Conservation (phyloP, 1,140 invertebrate genomes). For the Drosophila gunungcola region DNA sequence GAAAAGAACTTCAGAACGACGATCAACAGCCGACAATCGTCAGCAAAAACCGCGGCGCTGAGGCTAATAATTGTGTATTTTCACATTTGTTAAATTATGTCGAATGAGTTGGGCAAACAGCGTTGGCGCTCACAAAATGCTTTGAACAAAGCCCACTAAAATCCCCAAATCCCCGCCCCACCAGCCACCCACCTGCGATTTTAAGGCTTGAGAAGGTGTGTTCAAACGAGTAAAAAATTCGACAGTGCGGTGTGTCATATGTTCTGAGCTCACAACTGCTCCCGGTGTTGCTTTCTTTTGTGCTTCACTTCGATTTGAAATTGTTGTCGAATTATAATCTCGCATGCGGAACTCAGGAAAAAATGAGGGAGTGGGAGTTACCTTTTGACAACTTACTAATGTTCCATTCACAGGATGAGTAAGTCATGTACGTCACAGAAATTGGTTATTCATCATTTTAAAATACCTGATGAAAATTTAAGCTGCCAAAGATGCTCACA, state of each 20-base stretch:
- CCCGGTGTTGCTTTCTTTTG: conserved; percentile 65
- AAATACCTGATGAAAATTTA: conserved; percentile 30
- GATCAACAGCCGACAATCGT: conserved; percentile 12
- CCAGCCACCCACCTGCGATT: conserved; percentile 37
- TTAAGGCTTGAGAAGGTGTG: conserved; percentile 31
- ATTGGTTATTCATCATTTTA: conserved; percentile 33
- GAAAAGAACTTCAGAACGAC: conserved; percentile 7
- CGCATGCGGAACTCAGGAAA: conserved; percentile 58
- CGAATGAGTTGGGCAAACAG: conserved; percentile 74
- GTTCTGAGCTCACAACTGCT: conserved; percentile 20
- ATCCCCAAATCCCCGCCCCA: conserved; percentile 2
- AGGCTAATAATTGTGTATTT: conserved; percentile 67
- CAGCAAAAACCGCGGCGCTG: conserved; percentile 52
- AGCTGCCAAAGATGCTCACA: conserved; percentile 11
- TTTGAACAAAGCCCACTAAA: conserved; percentile 21
- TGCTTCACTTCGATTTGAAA: conserved; percentile 28
- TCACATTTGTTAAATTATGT: conserved; percentile 59
- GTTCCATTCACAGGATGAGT: conserved; percentile 23
- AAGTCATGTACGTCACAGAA: conserved; percentile 14
- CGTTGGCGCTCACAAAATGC: conserved; percentile 19
- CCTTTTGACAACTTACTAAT: conserved; percentile 27
- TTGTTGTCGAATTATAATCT: conserved; percentile 17
- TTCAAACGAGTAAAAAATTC: conserved; percentile 19
- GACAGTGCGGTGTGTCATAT: conserved; percentile 34
- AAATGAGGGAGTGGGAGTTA: conserved; percentile 12